phyloP scores from a whole-genome alignment of 2,113 vertebrate species.

The Panthera uncia region DNA sequence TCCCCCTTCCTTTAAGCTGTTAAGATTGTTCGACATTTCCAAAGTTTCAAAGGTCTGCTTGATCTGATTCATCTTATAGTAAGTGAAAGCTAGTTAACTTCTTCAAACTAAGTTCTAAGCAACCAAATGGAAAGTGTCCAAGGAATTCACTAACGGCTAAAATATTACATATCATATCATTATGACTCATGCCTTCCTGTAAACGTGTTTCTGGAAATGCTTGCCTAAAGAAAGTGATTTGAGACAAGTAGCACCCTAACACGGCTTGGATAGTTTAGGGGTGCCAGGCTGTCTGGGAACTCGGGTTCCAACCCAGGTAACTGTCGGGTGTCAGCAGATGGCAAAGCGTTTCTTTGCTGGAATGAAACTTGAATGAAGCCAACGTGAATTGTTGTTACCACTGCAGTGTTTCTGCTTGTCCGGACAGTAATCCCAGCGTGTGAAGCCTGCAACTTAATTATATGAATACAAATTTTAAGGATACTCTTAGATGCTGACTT shows the following conservation, averaged over 20 bases:
- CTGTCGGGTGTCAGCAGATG: background rate
- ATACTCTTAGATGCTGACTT: background rate
- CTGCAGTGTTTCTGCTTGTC: background rate
- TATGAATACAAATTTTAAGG: background rate
- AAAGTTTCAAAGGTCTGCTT: background rate
- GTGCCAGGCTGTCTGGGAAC: constrained; percentile 31
- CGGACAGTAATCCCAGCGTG: background rate
- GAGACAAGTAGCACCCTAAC: background rate
- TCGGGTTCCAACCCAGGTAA: constrained; percentile 2
- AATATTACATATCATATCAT: background rate
- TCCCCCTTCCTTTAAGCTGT: background rate
- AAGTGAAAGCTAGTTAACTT: background rate
- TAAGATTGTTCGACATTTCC: background rate
- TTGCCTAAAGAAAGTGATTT: background rate
- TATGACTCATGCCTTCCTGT: constrained; percentile 23
- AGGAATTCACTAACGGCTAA: background rate
- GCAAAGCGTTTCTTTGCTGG: background rate
- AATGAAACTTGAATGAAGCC: background rate
- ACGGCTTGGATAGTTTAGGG: background rate
- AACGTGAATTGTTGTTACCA: background rate
- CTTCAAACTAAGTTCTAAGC: background rate
- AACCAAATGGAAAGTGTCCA: background rate
- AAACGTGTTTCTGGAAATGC: constrained; percentile 36
- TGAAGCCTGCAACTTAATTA: background rate
- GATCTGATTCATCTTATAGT: background rate